Conservation (phyloP, 64 coral and sea anemone species). For the Stichodactyla mertensii region DNA sequence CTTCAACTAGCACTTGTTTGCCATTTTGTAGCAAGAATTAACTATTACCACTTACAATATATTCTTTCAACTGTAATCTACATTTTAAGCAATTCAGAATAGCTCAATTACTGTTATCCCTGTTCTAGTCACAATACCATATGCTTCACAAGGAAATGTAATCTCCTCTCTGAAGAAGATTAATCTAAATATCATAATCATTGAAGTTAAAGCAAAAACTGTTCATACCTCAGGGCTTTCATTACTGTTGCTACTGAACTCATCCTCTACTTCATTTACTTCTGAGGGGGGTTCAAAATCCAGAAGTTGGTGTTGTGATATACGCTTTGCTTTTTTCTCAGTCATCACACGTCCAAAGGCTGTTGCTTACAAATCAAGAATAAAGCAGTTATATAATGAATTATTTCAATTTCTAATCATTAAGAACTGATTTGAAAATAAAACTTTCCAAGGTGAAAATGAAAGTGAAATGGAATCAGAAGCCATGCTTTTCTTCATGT, state of each 20-base stretch:
- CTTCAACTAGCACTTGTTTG: neutral
- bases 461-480: too few relatives aligned
- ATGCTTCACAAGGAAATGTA: too few relatives aligned
- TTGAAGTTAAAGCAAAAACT: too few relatives aligned
- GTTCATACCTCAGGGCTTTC: neutral
- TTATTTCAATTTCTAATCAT: too few relatives aligned
- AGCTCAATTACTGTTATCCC: too few relatives aligned
- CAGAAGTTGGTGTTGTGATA: neutral
- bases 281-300: neutral
- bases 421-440: too few relatives aligned
- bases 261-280: slow-evolving; percentile 10
- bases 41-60: neutral
- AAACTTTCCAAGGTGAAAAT: too few relatives aligned
- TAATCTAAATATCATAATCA: too few relatives aligned
- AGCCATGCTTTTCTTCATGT: too few relatives aligned
- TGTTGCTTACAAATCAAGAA: neutral
- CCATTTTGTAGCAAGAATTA: neutral
- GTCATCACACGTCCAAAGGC: neutral
- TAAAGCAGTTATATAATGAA: neutral
- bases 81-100: too few relatives aligned
- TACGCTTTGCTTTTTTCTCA: slow-evolving; percentile 16
- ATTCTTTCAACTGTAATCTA: neutral
- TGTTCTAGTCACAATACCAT: too few relatives aligned
- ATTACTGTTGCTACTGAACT: neutral
- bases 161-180: too few relatives aligned